Conservation (phyloP, 2,113 vertebrate species). For the Trematomus loennbergii region DNA sequence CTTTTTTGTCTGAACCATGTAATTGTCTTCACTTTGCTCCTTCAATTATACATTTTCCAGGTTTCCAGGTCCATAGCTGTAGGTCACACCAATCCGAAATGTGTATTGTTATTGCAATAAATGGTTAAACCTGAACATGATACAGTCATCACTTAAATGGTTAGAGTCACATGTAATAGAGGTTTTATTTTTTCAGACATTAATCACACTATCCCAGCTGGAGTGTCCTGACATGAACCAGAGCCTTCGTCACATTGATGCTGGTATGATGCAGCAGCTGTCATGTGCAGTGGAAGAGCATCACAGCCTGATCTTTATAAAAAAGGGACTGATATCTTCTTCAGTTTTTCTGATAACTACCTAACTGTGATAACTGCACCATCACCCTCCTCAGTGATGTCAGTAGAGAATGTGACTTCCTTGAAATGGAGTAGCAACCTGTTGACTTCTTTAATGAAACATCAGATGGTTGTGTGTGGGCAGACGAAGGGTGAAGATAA, state of each 20-base stretch:
- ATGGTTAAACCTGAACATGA: neutral
- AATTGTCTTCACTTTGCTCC: conserved; percentile 54
- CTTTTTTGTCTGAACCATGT: conserved; percentile 29
- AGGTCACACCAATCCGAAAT: neutral
- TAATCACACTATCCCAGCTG: conserved; percentile 8
- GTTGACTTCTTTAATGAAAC: conserved; percentile 44
- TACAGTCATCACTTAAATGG: neutral
- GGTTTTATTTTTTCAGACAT: conserved; percentile 25
- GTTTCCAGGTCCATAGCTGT: conserved; percentile 8
- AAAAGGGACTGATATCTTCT: conserved; percentile 1
- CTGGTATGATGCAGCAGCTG: conserved; percentile 1
- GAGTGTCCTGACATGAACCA: conserved; percentile 26
- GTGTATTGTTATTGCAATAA: neutral
- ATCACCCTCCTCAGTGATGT: conserved; percentile 37
- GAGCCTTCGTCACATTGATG: conserved; percentile 28
- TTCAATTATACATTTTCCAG: conserved; percentile 13
- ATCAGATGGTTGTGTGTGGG: conserved; percentile 48
- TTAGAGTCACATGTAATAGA: neutral
- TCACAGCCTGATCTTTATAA: conserved; percentile 21
- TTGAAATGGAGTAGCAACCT: conserved; percentile 4
- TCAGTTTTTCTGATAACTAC: conserved; percentile 7
- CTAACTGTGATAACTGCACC: conserved; percentile 11
- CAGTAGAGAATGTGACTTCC: conserved; percentile 54
- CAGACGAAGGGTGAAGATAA: conserved; percentile 19
- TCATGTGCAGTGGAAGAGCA: conserved; percentile 18